Percentiles rank a stretch among this genome's conserved stretches.
These are phyloP conservation scores for Valencia hispanica DNA, from an alignment of 2,797 vertebrate species.

Conservation along the genomic window DNA sequence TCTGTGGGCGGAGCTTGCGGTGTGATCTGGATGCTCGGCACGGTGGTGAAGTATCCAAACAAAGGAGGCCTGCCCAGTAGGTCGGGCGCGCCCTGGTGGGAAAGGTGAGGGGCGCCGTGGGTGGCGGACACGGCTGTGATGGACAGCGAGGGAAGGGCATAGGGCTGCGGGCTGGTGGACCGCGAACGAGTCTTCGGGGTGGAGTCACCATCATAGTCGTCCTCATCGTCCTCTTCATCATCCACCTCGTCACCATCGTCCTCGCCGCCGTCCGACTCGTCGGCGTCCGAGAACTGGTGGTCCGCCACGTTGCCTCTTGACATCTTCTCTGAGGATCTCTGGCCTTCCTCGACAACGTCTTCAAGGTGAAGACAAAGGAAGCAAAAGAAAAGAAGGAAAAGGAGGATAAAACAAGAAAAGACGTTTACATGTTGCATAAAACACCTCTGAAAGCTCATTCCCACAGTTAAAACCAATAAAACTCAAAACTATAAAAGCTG, in stretches of 20 bases:
- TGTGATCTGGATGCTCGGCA: conserved; percentile 96
- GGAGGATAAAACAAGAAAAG: too few species aligned
- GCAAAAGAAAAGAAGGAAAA: neutral
- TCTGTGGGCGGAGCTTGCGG: conserved; percentile 85
- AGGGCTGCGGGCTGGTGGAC: conserved; percentile 94
- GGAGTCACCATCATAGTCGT: conserved; percentile 93
- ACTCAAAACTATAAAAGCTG: conserved; percentile 34
- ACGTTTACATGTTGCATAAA: conserved; percentile 21
- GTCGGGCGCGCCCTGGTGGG: conserved; percentile 61
- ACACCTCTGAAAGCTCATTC: conserved; percentile 41
- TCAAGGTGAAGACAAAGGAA: neutral
- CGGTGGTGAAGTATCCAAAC: conserved; percentile 92
- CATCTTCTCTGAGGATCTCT: conserved; percentile 85
- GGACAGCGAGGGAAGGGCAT: conserved; percentile 84
- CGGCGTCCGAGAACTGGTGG: conserved; percentile 96
- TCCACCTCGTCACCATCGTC: conserved; percentile 96
- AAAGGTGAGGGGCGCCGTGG: conserved; percentile 52
- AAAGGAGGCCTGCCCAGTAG: conserved; percentile 86
- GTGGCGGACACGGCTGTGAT: conserved; percentile 84
- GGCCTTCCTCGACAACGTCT: conserved; percentile 85
- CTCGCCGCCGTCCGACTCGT: conserved; percentile 89
- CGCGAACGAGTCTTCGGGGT: conserved; percentile 95
- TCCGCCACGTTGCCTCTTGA: conserved; percentile 80
- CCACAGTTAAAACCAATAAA: conserved; percentile 47
- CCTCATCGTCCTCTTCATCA: conserved; percentile 94